Conservation (phyloP, 2,797 vertebrate species). For the Coilia nasus region DNA sequence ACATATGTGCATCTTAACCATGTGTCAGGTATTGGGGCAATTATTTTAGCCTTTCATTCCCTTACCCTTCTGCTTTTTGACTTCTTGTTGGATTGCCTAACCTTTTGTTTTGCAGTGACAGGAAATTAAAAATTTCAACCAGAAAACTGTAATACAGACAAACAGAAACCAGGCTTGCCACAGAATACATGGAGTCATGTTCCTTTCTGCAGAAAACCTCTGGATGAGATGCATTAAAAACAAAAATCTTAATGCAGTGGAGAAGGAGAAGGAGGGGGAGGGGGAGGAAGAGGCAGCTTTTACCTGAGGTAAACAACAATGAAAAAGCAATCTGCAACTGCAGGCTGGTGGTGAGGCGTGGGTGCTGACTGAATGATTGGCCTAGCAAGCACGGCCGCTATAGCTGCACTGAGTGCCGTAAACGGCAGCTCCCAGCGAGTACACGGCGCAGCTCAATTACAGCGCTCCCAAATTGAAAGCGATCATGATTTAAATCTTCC, state of each 20-base stretch:
- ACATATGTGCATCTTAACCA: neutral
- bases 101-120: neutral
- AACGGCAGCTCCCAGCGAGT: conserved; percentile 55
- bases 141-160: neutral
- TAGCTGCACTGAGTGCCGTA: neutral
- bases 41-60: neutral
- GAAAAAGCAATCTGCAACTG: neutral
- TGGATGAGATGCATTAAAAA: neutral
- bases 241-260: neutral
- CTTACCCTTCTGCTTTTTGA: too few species aligned
- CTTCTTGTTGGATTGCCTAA: neutral
- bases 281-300: neutral
- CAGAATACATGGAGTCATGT: neutral
- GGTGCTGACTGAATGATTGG: neutral
- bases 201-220: neutral
- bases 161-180: neutral
- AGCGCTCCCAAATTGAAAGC: conserved; percentile 74
- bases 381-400: neutral
- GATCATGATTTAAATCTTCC: conserved; percentile 80
- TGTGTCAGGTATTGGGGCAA: neutral
- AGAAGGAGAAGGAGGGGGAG: neutral
- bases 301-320: neutral
- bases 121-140: neutral
- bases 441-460: conserved; percentile 76
- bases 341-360: conserved; percentile 2